A percentile compares a stretch with the other conserved stretches of the same genome.
These are phyloP conservation scores for Catostomus latipinnis DNA, from an alignment of 2,797 vertebrate species.

Conservation along the genomic window DNA sequence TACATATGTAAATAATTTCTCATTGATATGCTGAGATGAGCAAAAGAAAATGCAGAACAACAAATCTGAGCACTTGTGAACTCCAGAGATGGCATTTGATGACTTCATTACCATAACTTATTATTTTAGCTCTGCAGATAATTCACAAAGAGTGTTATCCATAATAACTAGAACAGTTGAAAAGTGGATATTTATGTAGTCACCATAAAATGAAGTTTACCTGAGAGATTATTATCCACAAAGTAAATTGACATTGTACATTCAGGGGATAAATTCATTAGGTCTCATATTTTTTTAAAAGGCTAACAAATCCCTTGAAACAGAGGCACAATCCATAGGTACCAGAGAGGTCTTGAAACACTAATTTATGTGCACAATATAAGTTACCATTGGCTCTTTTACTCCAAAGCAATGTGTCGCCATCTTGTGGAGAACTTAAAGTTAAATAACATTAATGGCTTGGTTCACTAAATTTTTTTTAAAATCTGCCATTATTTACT, in stretches of 20 bases:
- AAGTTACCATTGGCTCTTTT: background rate
- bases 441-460: background rate
- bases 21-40: slow-evolving; percentile 38
- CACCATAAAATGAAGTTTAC: background rate
- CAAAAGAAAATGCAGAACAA: slow-evolving; percentile 10
- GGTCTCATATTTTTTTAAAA: background rate
- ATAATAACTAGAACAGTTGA: background rate
- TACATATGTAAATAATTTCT: slow-evolving; percentile 70
- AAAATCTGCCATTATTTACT: too few relatives aligned
- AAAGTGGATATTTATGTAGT: background rate
- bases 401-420: background rate
- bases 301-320: background rate
- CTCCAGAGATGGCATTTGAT: background rate
- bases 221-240: background rate
- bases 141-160: background rate
- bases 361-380: background rate
- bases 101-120: slow-evolving; percentile 25
- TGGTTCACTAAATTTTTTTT: background rate
- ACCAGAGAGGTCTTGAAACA: background rate
- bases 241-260: background rate
- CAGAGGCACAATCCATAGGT: background rate
- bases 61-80: background rate
- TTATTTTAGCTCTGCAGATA: background rate
- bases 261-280: background rate
- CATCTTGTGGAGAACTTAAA: background rate